These are phyloP conservation scores for Cervus canadensis DNA, from an alignment of 2,113 vertebrate genomes.

Conservation along the genomic window DNA sequence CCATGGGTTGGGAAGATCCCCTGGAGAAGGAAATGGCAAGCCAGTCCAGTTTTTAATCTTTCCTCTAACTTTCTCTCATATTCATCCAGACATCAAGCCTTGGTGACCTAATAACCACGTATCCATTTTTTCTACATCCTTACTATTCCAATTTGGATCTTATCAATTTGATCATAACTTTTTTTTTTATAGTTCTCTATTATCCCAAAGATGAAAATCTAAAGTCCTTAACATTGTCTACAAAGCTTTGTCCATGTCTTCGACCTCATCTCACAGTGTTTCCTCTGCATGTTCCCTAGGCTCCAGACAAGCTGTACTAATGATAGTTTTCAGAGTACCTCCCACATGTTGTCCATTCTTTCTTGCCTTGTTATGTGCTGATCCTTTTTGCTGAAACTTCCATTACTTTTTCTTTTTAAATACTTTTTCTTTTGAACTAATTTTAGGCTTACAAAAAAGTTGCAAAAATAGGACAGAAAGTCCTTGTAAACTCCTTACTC, in stretches of 20 bases:
- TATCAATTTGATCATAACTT: neutral
- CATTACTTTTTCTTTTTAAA: slow-evolving; percentile 21
- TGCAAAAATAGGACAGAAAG: slow-evolving; percentile 15
- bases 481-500: neutral
- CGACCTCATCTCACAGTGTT: neutral
- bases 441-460: slow-evolving; percentile 38
- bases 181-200: neutral
- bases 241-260: neutral
- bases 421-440: slow-evolving; percentile 33
- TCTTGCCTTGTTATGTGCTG: neutral
- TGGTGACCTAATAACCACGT: neutral
- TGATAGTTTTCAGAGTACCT: neutral
- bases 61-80: neutral
- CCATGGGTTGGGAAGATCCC: neutral
- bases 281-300: neutral
- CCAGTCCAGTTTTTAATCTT: neutral
- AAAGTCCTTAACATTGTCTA: neutral
- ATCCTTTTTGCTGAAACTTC: neutral
- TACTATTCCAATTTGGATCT: neutral
- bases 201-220: neutral
- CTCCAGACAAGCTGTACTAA: neutral
- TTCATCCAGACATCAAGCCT: neutral
- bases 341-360: neutral
- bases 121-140: neutral
- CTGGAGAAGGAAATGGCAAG: neutral